These are phyloP conservation scores for Diorhabda elongata DNA, from an alignment of 1,140 invertebrate genomes.

Conservation along the genomic window DNA sequence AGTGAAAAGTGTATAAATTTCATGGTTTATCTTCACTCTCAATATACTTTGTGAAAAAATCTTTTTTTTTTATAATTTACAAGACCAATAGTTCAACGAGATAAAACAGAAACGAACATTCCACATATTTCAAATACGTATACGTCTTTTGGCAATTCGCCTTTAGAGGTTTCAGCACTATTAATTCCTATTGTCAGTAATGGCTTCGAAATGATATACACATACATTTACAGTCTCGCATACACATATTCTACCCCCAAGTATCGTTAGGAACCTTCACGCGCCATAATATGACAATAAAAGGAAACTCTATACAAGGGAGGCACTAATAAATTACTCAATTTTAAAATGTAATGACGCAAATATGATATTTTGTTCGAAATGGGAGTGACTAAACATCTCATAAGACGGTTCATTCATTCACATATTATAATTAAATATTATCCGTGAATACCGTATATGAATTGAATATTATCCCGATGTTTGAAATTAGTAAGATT, in stretches of 20 bases:
- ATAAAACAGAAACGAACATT: too few species aligned
- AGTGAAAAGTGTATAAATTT: too few species aligned
- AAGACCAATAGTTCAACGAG: too few species aligned
- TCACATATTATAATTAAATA: too few species aligned
- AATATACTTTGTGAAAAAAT: too few species aligned
- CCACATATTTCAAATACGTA: too few species aligned
- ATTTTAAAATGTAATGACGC: constrained; percentile 21
- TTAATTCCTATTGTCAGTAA: constrained; percentile 19
- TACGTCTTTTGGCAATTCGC: background rate
- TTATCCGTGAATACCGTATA: background rate
- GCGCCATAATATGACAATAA: constrained; percentile 19
- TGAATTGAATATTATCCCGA: background rate
- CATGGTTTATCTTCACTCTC: too few species aligned
- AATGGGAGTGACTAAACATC: background rate
- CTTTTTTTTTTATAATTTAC: too few species aligned
- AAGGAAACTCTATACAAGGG: constrained; percentile 12
- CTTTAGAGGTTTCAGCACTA: constrained; percentile 19
- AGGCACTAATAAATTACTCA: constrained; percentile 19
- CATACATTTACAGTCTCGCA: background rate
- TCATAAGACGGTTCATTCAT: background rate
- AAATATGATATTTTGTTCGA: constrained; percentile 12
- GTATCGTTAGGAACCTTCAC: constrained; percentile 12
- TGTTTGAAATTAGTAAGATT: background rate
- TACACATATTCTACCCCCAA: constrained; percentile 10
- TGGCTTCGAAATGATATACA: constrained; percentile 8